Evolutionary conservation across 2,888 invertebrate species (phyloP).

Genomic region (Oconnorella tubifera): DNA sequence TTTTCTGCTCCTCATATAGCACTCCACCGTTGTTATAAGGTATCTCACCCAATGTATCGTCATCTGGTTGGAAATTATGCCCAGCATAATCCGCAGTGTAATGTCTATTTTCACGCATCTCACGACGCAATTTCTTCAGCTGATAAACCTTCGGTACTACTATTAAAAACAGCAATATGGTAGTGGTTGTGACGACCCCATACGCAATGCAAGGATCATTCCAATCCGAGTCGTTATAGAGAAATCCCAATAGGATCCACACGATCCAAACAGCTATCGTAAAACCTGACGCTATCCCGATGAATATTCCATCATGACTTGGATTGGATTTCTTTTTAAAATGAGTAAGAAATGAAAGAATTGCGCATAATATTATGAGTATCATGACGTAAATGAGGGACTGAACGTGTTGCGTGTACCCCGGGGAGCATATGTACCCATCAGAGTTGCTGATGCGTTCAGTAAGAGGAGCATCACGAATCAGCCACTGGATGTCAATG

Average conservation of each 20-base stretch:
- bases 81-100: no score
- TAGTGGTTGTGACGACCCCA: slow-evolving; percentile 78
- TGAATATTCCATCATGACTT: no score
- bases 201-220: slow-evolving; percentile 74
- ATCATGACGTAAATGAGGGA: slow-evolving; percentile 79
- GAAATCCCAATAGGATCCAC: slow-evolving; percentile 65
- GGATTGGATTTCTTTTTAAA: no score
- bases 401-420: slow-evolving; percentile 62
- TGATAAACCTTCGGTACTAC: slow-evolving; percentile 82
- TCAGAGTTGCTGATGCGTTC: not conserved
- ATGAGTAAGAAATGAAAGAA: not conserved
- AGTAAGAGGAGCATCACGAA: slow-evolving; percentile 34
- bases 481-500: slow-evolving; percentile 55
- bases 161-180: slow-evolving; percentile 84
- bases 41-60: no score
- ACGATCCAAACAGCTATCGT: slow-evolving; percentile 69
- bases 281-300: slow-evolving; percentile 78
- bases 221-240: slow-evolving; percentile 48
- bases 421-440: slow-evolving; percentile 9
- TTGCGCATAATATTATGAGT: slow-evolving; percentile 65
- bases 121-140: slow-evolving; percentile 64
- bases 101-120: no score
- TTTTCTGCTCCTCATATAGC: no score
- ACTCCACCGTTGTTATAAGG: no score
- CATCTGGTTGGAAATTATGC: no score